A percentile compares a stretch with the other conserved stretches of the same genome.
Conservation (phyloP, 2,113 vertebrate genomes). For the crab-eating macaque (Macaca fascicularis) region T2T-MFA8v1.1 NC_088395.1:118292001-118292500, state of each 20-base stretch:
- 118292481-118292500: conserved; percentile 87
- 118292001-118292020: conserved; percentile 43
- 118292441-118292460: conserved; percentile 75
- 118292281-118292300: conserved; percentile 68
- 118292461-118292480: conserved; percentile 72
- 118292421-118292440: conserved; percentile 72
- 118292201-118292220: conserved; percentile 57
- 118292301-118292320: conserved; percentile 38
- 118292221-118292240: conserved; percentile 60
- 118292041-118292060: conserved; percentile 51
- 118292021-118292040: conserved; percentile 43
- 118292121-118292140: conserved; percentile 54
- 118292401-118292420: conserved; percentile 38
- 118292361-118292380: conserved; percentile 49
- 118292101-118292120: conserved; percentile 44
- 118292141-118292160: conserved; percentile 65
- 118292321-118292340: conserved; percentile 40
- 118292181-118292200: conserved; percentile 63
- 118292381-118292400: not conserved
- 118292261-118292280: conserved; percentile 56
- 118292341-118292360: conserved; percentile 59
- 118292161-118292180: conserved; percentile 65
- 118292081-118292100: conserved; percentile 59
- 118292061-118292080: conserved; percentile 42
- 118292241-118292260: conserved; percentile 39